Evolutionary conservation across 2,797 vertebrate species (phyloP).

Genomic region (Spinibarbus caldwelli): DNA sequence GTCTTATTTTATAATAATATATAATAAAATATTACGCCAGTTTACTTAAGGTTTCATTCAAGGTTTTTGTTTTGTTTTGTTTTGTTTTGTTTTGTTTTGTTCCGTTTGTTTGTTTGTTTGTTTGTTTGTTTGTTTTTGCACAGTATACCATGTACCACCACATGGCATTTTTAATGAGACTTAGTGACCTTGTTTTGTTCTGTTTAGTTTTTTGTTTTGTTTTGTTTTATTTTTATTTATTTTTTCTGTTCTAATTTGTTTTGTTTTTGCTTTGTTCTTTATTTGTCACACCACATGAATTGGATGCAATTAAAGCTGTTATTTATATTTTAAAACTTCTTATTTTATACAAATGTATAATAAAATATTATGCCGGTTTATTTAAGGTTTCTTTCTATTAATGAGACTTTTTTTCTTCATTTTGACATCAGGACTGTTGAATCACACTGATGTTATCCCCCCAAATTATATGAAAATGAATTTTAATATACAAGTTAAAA

Average conservation of each 20-base stretch:
- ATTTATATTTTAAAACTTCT: not conserved
- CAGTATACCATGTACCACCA: too few species aligned
- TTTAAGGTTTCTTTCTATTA: not conserved
- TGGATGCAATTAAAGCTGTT: not conserved
- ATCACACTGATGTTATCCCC: not conserved
- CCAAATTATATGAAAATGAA: not conserved
- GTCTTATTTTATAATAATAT: not conserved
- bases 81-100: too few species aligned
- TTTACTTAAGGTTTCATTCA: not conserved
- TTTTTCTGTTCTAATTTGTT: too few species aligned
- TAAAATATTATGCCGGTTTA: not conserved
- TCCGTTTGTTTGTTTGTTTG: too few species aligned
- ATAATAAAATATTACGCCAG: not conserved
- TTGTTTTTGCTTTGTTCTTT: not conserved
- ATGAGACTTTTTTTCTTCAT: not conserved
- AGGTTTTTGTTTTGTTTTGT: not conserved
- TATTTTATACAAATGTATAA: not conserved
- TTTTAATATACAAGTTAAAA: not conserved
- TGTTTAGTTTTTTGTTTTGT: not conserved
- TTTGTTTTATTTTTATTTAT: not conserved
- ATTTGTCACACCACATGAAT: not conserved
- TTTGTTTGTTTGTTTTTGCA: too few species aligned
- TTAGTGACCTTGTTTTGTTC: not conserved
- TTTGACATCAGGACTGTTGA: not conserved
- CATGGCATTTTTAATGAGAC: not conserved